phyloP scores from a whole-genome alignment of 2,797 vertebrate genomes.

The Cynopterus sphinx region DNA sequence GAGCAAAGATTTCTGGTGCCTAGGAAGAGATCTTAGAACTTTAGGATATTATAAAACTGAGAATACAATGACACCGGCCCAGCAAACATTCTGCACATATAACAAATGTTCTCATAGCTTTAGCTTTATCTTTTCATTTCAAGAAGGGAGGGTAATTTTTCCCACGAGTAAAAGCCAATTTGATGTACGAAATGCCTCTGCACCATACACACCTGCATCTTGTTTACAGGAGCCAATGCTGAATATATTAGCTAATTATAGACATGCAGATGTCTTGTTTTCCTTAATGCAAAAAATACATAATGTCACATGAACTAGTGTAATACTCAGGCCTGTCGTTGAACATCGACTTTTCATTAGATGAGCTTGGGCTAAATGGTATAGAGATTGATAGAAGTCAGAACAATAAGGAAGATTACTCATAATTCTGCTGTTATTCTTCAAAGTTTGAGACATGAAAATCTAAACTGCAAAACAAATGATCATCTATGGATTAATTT shows the following conservation, averaged over 20 bases:
- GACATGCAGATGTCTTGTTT: conserved; percentile 67
- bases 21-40: not conserved
- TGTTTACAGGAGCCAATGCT: conserved; percentile 55
- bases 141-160: conserved; percentile 1
- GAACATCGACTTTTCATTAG: conserved; percentile 49
- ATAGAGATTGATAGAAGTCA: conserved; percentile 60
- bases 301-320: conserved; percentile 5
- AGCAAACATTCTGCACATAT: not conserved
- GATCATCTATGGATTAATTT: conserved; percentile 56
- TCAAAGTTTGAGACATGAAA: conserved; percentile 42
- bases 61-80: not conserved
- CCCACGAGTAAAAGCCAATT: not conserved
- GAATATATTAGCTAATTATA: conserved; percentile 76
- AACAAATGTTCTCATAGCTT: conserved; percentile 4
- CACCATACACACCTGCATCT: conserved; percentile 59
- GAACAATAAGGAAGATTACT: conserved; percentile 52
- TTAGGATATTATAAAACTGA: not conserved
- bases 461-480: conserved; percentile 68
- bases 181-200: not conserved
- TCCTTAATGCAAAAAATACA: conserved; percentile 55
- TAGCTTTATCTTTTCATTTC: conserved; percentile 31
- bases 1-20: not conserved
- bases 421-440: conserved; percentile 44
- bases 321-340: not conserved
- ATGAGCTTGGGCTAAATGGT: conserved; percentile 44